Base-by-base conservation (phyloP, 1,140 invertebrate species). In the Ctenoplectra terminalis region DNA sequence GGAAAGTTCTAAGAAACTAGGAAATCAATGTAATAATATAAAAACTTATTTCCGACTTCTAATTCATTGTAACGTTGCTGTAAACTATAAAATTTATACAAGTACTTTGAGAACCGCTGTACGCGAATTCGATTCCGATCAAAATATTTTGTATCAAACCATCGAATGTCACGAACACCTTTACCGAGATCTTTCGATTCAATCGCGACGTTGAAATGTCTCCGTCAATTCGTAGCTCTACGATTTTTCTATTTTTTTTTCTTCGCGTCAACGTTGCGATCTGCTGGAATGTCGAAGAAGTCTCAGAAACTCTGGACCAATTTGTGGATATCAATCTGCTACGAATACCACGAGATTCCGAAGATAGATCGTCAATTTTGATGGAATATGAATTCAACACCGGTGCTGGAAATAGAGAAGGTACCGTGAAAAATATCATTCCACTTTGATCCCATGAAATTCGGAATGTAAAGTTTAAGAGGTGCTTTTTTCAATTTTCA, bases 351-450 rank as follows among this genome's bases (percentile, higher is more conserved):
- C 70, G 63, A 15, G 17, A 82, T 48, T 26, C 50, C 0, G 71
- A 79, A 40, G 77, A 87, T 17, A 26, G 4, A n/a, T 50, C 66
- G 11, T 13, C 52, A 26, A 85, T 88, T 37, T 92, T 90, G 91
- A 70, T 88, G 37, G 67, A 89, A 4, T 90, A 92, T 23, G 82
- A 88, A 78, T 90, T 90, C 34, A 76, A 73, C 31, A 89, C 71
- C 7, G 89, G 84, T 3, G 79, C 76, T 63, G 86, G 90, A 40
- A 91, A 92, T 79, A 85, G 90, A 50, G 90, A 92, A 83, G 91
- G 91, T 91, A 73, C 20, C 17, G 8, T 37, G 26, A 15, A 0
- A 52, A 77, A 70, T 20, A 48, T 23, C 29, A 23, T 48, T n/a
- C 43, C 1, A 34, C 11, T 11, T 20, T 6, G 0, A 15, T 3